These are phyloP conservation scores for Poliocrania exsul DNA, from an alignment of 2,797 vertebrate species.

Conservation along the genomic window DNA sequence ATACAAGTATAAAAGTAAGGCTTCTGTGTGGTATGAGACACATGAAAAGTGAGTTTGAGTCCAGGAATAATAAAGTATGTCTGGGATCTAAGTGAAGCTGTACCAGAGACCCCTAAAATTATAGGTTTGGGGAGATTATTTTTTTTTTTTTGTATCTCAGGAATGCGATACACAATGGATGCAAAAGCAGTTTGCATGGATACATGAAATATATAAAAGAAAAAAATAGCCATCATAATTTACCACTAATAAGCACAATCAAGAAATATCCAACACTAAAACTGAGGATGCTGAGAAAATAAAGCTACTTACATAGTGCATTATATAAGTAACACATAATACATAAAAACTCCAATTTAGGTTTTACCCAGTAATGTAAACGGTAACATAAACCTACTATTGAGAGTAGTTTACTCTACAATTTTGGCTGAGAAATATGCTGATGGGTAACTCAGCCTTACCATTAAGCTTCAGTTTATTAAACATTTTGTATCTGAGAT, in stretches of 20 bases:
- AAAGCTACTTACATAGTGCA: not conserved
- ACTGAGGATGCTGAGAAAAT: conserved; percentile 23
- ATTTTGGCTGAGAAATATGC: conserved; percentile 5
- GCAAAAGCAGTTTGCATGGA: not conserved
- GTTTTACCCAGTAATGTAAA: conserved; percentile 15
- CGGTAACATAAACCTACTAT: conserved; percentile 20
- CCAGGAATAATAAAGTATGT: not conserved
- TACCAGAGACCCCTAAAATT: not conserved
- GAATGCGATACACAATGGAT: not conserved
- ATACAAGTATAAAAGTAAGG: not conserved
- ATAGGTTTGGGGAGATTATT: not conserved
- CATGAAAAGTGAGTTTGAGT: not conserved
- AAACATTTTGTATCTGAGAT: not conserved
- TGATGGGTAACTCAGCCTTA: conserved; percentile 27
- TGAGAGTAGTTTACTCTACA: conserved; percentile 23
- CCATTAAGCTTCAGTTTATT: conserved; percentile 33
- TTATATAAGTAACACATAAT: conserved; percentile 21
- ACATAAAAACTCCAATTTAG: not conserved
- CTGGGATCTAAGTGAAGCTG: not conserved
- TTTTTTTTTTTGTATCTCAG: not conserved
- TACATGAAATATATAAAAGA: not conserved
- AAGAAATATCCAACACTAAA: not conserved
- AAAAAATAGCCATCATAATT: not conserved
- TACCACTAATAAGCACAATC: not conserved
- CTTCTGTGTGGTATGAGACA: not conserved